Evolutionary conservation across 1,140 invertebrate species (phyloP), one percentile per base, ranked within the genome.

Genomic region (Asbolus verrucosus): DNA sequence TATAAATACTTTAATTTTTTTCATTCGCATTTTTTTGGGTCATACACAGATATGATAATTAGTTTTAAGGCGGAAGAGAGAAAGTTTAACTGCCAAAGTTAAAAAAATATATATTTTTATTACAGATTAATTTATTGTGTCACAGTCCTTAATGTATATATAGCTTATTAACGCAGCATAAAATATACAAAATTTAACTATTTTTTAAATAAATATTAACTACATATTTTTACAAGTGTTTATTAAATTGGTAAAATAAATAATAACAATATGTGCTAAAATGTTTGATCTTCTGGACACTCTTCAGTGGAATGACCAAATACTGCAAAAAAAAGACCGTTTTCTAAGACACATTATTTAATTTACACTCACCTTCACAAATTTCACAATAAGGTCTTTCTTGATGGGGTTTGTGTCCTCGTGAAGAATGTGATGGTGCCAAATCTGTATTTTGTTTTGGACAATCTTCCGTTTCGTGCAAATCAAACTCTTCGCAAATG

Each of bases 381-480:
- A 89, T 91, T 70, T 94, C 92, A 84, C 95, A 98, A 83, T 97
- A 98, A 38, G 94, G 90, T 60, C 95, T 83, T 2, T 89, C 46
- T 3, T 2, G 2, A 1, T 11, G 19, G 21, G 11, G 19, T 21
- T 63, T 78, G 74, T 82, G 84, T 54, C 77, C 80, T 67, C 80
- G 77, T 18, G 78, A 73, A 9, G 81, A 76, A 62, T 63, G 61
- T 74, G 73, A 76, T 9, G 80, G 81, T 2, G 85, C 83, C 33
- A 82, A 81, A 60, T 89, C 88, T 65, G 87, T 87, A 5, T 88
- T 88, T 83, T 98, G 96, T 11, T 88, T 84, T 11, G 96, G 96
- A 84, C 97, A 98, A 81, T 98, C 97, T 81, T 98, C 95, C 0
- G 97, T 98, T 80, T 98, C 96, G 79, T 99, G 97, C 63, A 90